Base-by-base conservation (phyloP, 2,888 invertebrate species). In the Cephus spinipes region DNA sequence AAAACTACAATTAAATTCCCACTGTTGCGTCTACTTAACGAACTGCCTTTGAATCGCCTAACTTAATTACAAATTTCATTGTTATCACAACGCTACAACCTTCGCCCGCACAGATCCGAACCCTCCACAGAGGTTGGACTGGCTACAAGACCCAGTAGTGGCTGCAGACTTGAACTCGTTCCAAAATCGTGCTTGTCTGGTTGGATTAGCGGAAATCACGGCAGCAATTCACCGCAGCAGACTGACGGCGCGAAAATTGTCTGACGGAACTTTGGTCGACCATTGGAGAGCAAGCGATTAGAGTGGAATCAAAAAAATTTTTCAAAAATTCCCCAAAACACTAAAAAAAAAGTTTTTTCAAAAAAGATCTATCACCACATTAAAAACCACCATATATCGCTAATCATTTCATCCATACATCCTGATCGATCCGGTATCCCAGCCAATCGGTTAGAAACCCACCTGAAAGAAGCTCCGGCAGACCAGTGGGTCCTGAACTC, bases 181-280 rank as follows among this genome's bases (percentile, higher is more conserved):
- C 69, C 30, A 69, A 40, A 69, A 69, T 69, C 69, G 30, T 32
- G 30, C 30, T 69, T 69, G 69, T 69, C 69, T 69, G 30, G 69
- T 32, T 69, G 30, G 3, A 69, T 30, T 30, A 69, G 30, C 69
- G 11, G 30, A 69, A 30, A 69, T 69, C 69, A 69, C 30, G 69
- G 79, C 75, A 76, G 34, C 55, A 12, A 33, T 30, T 32, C 68
- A 31, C 71, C 74, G 76, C 69, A 76, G 74, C 77, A 80, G 81
- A 83, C 78, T 83, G 82, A 83, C 83, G 79, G 80, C 73, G 76
- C 69, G 71, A 82, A 82, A 83, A 82, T 81, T 82, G 76, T 73
- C 77, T 34, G 79, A 81, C 76, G 30, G 11, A 69, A 69, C 30
- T 15, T 30, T 1, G 11, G 3, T 30, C 69, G 69, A 69, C 36